Percentiles rank a stretch among this genome's conserved stretches.
These are phyloP conservation scores for Philereme transversata DNA, from an alignment of 2,888 invertebrate species.

Conservation along the genomic window DNA sequence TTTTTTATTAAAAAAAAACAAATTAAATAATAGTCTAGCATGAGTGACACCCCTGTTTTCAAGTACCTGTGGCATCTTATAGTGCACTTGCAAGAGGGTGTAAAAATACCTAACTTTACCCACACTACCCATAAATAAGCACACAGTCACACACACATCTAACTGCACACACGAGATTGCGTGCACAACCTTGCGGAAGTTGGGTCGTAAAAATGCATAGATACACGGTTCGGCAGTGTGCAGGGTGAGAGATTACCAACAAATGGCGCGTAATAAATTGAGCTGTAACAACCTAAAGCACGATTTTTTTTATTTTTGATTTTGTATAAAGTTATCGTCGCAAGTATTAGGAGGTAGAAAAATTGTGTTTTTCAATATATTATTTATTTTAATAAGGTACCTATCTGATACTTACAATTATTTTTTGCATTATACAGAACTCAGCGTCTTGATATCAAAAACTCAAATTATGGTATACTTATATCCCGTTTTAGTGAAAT, in stretches of 20 bases:
- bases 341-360: too few relatives aligned
- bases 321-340: too few relatives aligned
- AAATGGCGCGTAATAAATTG: slow-evolving; percentile 23
- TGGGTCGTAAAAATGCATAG: slow-evolving; percentile 34
- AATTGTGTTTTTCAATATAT: too few relatives aligned
- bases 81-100: slow-evolving; percentile 48
- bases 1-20: too few relatives aligned
- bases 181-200: slow-evolving; percentile 30
- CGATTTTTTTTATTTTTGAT: too few relatives aligned
- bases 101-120: slow-evolving; percentile 32
- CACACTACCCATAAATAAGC: slow-evolving; percentile 15
- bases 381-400: too few relatives aligned
- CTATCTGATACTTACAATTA: too few relatives aligned
- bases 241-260: slow-evolving; percentile 27
- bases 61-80: slow-evolving; percentile 44
- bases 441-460: too few relatives aligned
- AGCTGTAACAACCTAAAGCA: not conserved
- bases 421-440: too few relatives aligned
- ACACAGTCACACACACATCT: slow-evolving; percentile 24
- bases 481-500: too few relatives aligned
- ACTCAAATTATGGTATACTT: too few relatives aligned
- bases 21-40: not conserved
- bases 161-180: slow-evolving; percentile 30
- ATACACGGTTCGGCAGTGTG: slow-evolving; percentile 24
- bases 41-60: slow-evolving; percentile 37